Evolutionary conservation across 2,113 vertebrate genomes (phyloP).

Genomic region (Athene cunicularia): DNA sequence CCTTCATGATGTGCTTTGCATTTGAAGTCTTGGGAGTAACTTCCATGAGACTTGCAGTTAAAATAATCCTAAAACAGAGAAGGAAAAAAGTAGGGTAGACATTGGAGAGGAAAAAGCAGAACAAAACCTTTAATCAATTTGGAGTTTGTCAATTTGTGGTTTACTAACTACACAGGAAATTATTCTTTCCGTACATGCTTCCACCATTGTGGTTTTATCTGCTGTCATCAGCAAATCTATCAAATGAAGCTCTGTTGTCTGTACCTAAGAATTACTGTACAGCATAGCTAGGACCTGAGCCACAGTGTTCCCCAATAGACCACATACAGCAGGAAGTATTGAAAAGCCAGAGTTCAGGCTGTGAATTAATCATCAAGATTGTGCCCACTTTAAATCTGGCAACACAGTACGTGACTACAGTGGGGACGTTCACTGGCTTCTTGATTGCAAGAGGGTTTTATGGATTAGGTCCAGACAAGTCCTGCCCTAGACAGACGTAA

Average conservation of each 20-base stretch:
- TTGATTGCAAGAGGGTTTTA: background rate
- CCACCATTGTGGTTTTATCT: background rate
- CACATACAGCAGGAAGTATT: background rate
- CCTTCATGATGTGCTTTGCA: background rate
- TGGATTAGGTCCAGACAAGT: background rate
- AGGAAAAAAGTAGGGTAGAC: background rate
- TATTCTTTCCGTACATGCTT: background rate
- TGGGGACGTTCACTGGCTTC: background rate
- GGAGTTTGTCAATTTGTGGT: background rate
- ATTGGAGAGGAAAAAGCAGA: background rate
- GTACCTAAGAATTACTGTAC: background rate
- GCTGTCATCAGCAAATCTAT: background rate
- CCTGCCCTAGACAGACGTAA: background rate
- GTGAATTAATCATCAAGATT: background rate
- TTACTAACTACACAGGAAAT: background rate
- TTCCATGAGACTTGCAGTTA: constrained; percentile 78
- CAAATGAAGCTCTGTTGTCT: background rate
- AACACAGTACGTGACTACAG: background rate
- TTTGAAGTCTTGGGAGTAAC: constrained; percentile 47
- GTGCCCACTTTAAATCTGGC: background rate
- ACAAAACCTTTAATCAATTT: background rate
- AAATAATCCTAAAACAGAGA: constrained; percentile 77
- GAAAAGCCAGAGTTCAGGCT: background rate
- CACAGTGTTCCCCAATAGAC: background rate
- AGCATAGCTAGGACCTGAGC: background rate